phyloP scores from a whole-genome alignment of 1,140 invertebrate genomes.

The Paraescarpia echinospica region DNA sequence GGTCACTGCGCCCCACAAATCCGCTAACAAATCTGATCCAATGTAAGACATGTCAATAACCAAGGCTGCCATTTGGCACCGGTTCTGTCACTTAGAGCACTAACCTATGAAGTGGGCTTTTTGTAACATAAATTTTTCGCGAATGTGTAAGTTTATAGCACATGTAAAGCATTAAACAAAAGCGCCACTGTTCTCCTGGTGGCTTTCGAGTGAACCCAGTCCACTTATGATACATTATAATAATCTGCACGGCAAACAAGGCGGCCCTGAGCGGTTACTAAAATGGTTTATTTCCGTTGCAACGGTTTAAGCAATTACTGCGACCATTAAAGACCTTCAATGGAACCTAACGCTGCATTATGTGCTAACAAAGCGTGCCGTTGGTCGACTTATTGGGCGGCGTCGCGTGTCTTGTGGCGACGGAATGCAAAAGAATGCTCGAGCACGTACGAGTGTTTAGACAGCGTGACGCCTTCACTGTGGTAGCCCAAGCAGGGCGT shows the following conservation, averaged over 20 bases:
- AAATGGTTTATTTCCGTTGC: slow-evolving; percentile 5
- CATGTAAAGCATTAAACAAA: neutral
- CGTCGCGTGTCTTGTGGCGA: neutral
- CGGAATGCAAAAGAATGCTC: neutral
- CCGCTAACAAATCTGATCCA: neutral
- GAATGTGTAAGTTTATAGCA: neutral
- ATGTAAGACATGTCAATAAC: neutral
- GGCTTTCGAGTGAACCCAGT: neutral
- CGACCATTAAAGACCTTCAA: neutral
- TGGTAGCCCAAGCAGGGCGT: neutral
- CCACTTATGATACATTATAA: neutral
- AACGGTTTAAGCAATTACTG: neutral
- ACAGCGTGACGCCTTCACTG: neutral
- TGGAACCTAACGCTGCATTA: neutral
- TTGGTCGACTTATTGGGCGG: neutral
- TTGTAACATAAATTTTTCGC: neutral
- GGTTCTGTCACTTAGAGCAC: neutral
- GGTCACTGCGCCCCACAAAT: neutral
- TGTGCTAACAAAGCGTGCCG: neutral
- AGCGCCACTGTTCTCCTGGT: neutral
- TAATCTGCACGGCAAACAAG: neutral
- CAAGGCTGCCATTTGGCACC: neutral
- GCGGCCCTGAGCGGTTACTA: neutral
- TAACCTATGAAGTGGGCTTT: neutral
- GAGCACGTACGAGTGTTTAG: neutral